Evolutionary conservation across 1,140 invertebrate species (phyloP), one percentile per base, ranked within the genome.

Genomic region (Aethina tumida): DNA sequence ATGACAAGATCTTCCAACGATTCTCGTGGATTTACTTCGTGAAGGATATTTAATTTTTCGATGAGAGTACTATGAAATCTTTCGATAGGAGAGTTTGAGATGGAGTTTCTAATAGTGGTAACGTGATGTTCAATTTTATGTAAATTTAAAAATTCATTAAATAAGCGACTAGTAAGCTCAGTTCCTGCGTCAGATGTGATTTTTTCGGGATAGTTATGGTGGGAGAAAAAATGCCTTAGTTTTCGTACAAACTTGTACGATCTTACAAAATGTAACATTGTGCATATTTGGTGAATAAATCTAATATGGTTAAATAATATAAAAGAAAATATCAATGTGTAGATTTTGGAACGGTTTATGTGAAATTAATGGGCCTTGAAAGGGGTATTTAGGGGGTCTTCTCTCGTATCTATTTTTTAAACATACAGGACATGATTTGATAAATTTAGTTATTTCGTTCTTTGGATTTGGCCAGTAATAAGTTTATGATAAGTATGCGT

Each of bases 271-370:
- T 15, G 28, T 45, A 50, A 8, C 43, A 50, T 35, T 43, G 45
- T 1, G 43, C 43, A 27, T 42, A 54, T 41, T 47, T 52, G 10
- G 53, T 54, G 25, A 55, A 56, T 24, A 40, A 29, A 14, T 49
- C 52, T n/a, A 56, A 39, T 2, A 56, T 39, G 14, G 50, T 58
- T 36, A 56, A 26, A 22, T 43, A 47, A 32, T n/a, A 26, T 48
- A 35, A 8, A 32, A 34, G 8, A 49, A 51, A 8, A 43, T 28
- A 15, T 56, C 49, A 2, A 49, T 43, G 13, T 54, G 46, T 13
- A 54, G 6, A n/a, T 47, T 44, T 4, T 52, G 33, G 24, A 56
- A 44, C 6, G 51, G 46, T 41, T 36, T 49, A 24, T 34, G 29
- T 7, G 45, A 14, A 5, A 42, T 27, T 25, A 46, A 20, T 27